These are phyloP conservation scores for Torymus aiolomorphi DNA, from an alignment of 2,888 invertebrate genomes.

Conservation along the genomic window DNA sequence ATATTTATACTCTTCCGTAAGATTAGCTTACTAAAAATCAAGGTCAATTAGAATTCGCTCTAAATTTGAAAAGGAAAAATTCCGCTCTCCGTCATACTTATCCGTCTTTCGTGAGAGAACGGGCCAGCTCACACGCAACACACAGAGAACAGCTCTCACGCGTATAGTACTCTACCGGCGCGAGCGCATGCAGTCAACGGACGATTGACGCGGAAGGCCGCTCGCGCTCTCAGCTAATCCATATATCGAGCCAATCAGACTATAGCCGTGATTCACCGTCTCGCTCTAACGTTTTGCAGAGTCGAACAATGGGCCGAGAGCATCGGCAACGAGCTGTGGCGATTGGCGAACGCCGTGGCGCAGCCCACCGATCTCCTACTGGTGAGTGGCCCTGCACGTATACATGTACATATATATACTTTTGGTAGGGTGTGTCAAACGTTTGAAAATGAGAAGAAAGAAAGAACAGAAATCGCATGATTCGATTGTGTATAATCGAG, in stretches of 20 bases:
- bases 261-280: not conserved
- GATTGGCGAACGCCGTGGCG: constrained; percentile 85
- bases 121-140: too few relatives aligned
- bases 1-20: too few relatives aligned
- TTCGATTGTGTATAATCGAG: not conserved
- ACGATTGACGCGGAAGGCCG: constrained; percentile 37
- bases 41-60: too few relatives aligned
- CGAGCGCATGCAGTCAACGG: constrained; percentile 19
- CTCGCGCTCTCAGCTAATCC: constrained; percentile 16
- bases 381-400: constrained; percentile 78
- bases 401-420: not conserved
- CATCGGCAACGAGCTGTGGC: constrained; percentile 88
- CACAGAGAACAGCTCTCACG: too few relatives aligned
- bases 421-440: not conserved
- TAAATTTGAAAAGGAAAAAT: too few relatives aligned
- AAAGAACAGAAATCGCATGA: not conserved
- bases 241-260: constrained; percentile 33
- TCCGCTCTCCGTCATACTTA: too few relatives aligned
- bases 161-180: not conserved
- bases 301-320: constrained; percentile 87
- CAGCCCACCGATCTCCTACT: constrained; percentile 86
- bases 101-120: too few relatives aligned
- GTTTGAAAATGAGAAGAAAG: not conserved
- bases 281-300: constrained; percentile 74
- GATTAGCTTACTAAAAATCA: too few relatives aligned